These are phyloP conservation scores for Plebejus anna DNA, from an alignment of 2,888 invertebrate species.

Conservation along the genomic window DNA sequence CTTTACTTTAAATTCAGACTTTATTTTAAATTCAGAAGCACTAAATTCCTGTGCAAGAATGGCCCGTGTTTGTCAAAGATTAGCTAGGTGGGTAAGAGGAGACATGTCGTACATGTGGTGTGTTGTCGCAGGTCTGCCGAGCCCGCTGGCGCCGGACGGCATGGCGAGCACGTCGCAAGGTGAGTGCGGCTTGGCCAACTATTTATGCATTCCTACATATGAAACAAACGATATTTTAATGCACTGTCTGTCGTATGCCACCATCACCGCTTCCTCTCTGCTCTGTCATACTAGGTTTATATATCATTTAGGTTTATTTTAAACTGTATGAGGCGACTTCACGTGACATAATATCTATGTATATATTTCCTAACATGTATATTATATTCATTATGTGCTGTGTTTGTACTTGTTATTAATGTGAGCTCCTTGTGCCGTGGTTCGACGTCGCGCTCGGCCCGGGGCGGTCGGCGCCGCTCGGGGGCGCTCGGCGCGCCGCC, in stretches of 20 bases:
- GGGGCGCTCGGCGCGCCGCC: slow-evolving; percentile 45
- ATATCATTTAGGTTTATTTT: slow-evolving; percentile 74
- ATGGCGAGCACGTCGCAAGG: slow-evolving; percentile 93
- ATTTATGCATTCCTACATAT: slow-evolving; percentile 78
- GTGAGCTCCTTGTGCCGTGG: slow-evolving; percentile 78
- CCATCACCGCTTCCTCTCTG: slow-evolving; percentile 81
- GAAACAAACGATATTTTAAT: slow-evolving; percentile 79
- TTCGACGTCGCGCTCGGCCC: slow-evolving; percentile 66
- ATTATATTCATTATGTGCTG: slow-evolving; percentile 72
- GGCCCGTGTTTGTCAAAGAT: neutral
- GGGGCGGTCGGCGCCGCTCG: slow-evolving; percentile 61
- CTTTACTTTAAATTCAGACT: neutral
- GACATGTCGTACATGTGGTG: slow-evolving; percentile 41
- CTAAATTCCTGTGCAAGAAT: neutral
- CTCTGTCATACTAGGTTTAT: slow-evolving; percentile 80
- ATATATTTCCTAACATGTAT: slow-evolving; percentile 69
- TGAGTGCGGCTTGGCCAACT: slow-evolving; percentile 81
- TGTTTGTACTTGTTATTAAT: slow-evolving; percentile 76
- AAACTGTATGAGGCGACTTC: slow-evolving; percentile 78
- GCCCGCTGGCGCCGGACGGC: slow-evolving; percentile 83
- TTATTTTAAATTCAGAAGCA: neutral
- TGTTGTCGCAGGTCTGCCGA: slow-evolving; percentile 79
- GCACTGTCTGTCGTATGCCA: slow-evolving; percentile 81
- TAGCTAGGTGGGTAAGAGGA: slow-evolving; percentile 29
- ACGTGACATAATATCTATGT: slow-evolving; percentile 71